phyloP scores from a whole-genome alignment of 1,140 invertebrate species.

The Gonioctena quinquepunctata region DNA sequence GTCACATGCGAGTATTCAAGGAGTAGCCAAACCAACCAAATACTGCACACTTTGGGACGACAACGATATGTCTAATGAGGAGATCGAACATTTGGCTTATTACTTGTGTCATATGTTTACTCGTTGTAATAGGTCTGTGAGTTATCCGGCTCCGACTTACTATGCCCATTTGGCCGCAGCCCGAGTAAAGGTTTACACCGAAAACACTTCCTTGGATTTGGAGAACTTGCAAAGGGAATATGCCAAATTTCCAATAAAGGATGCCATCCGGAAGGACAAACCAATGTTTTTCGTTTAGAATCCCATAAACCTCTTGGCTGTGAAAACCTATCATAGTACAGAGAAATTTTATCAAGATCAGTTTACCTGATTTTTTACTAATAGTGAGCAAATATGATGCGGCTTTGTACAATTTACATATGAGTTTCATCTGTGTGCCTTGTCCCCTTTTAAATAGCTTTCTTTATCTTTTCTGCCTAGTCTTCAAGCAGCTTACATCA shows the following conservation, averaged over 20 bases:
- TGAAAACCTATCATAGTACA: no score
- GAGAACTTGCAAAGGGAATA: constrained; percentile 33
- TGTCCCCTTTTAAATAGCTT: no score
- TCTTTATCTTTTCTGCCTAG: no score
- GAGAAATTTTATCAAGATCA: no score
- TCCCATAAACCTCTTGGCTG: no score
- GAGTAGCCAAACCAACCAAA: constrained; percentile 85
- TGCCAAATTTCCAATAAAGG: constrained; percentile 29
- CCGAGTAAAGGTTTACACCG: constrained; percentile 61
- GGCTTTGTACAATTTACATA: no score
- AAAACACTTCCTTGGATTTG: constrained; percentile 38
- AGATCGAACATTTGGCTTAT: constrained; percentile 81
- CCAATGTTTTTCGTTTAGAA: constrained; percentile 53
- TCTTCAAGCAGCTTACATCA: no score
- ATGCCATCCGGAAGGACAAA: constrained; percentile 38
- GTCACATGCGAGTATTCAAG: constrained; percentile 71
- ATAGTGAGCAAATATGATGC: no score
- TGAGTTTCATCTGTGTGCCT: no score
- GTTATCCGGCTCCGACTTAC: constrained; percentile 92
- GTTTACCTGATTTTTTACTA: no score
- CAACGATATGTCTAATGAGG: constrained; percentile 69
- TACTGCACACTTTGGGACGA: constrained; percentile 88
- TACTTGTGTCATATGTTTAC: constrained; percentile 88
- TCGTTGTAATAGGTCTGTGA: constrained; percentile 84
- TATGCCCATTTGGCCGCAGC: constrained; percentile 92